A percentile compares a stretch with the other conserved stretches of the same genome.
Conservation (phyloP, 2,797 vertebrate genomes). For the Rhinoraja longicauda region DNA sequence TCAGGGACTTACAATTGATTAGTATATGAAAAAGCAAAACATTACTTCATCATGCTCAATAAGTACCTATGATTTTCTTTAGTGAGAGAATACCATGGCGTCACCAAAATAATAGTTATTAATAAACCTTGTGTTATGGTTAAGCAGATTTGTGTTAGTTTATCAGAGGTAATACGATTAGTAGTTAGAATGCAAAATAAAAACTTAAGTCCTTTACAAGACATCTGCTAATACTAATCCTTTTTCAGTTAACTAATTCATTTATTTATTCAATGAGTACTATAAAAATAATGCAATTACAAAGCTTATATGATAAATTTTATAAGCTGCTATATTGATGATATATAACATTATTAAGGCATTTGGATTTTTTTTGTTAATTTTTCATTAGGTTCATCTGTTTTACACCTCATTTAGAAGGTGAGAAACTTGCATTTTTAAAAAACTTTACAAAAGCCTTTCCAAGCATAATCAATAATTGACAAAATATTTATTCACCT, state of each 20-base stretch:
- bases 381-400: background rate
- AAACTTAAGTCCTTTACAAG: background rate
- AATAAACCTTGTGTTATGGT: background rate
- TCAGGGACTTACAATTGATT: background rate
- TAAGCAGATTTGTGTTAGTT: background rate
- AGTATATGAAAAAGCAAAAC: conserved; percentile 12
- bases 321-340: background rate
- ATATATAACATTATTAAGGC: background rate
- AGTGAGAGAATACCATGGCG: background rate
- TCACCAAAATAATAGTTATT: conserved; percentile 15
- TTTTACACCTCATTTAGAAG: background rate
- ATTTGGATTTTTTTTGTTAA: background rate
- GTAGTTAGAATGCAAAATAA: background rate
- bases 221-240: background rate
- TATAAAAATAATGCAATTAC: background rate
- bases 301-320: background rate
- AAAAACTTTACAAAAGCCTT: background rate
- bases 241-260: background rate
- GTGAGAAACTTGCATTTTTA: background rate
- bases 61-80: background rate
- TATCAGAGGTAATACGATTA: background rate
- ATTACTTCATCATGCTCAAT: background rate
- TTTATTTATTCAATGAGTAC: background rate
- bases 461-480: background rate
- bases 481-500: background rate